Percentiles rank a stretch among this genome's conserved stretches.
phyloP scores from a whole-genome alignment of 1,140 invertebrate genomes.

The Ceratosolen fusciceps region DNA sequence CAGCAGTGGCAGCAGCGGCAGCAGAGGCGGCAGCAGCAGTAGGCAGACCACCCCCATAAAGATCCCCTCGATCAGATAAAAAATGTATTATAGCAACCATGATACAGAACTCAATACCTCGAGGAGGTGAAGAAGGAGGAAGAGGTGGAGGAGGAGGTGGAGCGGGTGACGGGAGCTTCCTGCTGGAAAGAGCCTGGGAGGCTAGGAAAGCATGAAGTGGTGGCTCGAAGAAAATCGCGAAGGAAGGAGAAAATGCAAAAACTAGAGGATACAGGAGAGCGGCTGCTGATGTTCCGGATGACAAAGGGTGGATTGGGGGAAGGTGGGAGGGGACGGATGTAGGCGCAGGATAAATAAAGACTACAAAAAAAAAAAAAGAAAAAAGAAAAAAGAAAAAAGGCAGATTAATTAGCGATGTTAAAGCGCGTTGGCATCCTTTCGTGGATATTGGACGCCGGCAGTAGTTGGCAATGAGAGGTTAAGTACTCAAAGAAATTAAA shows the following conservation, averaged over 20 bases:
- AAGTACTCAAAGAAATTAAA: conserved; percentile 1
- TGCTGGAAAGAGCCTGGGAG: conserved; percentile 44
- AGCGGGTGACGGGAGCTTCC: conserved; percentile 30
- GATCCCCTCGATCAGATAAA: conserved; percentile 73
- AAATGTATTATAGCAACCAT: conserved; percentile 72
- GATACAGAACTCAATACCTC: conserved; percentile 71
- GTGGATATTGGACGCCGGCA: background rate
- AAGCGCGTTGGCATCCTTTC: background rate
- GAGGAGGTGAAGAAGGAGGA: no score
- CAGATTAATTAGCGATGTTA: conserved; percentile 8
- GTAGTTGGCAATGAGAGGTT: background rate
- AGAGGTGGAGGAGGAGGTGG: no score
- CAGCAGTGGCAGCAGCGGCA: background rate
- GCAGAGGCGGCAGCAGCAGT: background rate
- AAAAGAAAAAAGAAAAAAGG: no score
- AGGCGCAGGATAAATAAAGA: background rate
- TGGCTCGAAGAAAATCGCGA: conserved; percentile 47
- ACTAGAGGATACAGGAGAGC: background rate
- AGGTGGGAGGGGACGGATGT: background rate
- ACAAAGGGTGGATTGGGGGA: background rate
- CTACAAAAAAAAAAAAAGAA: no score
- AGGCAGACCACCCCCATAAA: conserved; percentile 63
- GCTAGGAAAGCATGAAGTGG: conserved; percentile 38
- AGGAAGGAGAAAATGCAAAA: conserved; percentile 48
- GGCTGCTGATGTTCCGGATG: background rate